Conservation (phyloP, 2,888 invertebrate species). For the Epinotia demarniana region DNA sequence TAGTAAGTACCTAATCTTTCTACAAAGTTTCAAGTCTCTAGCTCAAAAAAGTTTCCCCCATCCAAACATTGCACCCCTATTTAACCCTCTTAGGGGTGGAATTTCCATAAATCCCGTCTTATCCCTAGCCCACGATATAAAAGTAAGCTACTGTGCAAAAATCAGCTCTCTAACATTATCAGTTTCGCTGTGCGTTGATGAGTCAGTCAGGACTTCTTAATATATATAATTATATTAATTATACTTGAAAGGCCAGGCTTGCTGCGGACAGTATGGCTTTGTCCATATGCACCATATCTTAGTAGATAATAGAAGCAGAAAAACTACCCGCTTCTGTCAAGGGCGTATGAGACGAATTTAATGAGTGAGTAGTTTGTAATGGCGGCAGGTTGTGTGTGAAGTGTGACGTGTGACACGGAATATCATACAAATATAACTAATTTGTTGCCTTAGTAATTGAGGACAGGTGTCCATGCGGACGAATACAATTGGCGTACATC, state of each 20-base stretch:
- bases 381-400: background rate
- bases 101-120: too few relatives aligned
- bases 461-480: background rate
- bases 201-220: too few relatives aligned
- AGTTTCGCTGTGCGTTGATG: too few relatives aligned
- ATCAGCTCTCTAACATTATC: too few relatives aligned
- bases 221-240: too few relatives aligned
- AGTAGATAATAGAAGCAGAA: background rate
- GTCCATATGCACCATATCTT: background rate
- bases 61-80: too few relatives aligned
- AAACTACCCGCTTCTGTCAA: background rate
- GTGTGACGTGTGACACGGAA: background rate
- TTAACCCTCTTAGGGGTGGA: too few relatives aligned
- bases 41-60: too few relatives aligned
- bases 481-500: background rate
- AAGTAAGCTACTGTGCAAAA: too few relatives aligned
- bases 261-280: background rate
- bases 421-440: background rate
- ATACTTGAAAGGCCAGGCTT: background rate
- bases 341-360: background rate
- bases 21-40: too few relatives aligned
- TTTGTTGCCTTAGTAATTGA: background rate
- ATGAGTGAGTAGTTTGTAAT: background rate
- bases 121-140: too few relatives aligned
- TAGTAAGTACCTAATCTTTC: too few relatives aligned